These are phyloP conservation scores for Aphelenchoides besseyi DNA, from an alignment of 1,140 invertebrate species.

Conservation along the genomic window DNA sequence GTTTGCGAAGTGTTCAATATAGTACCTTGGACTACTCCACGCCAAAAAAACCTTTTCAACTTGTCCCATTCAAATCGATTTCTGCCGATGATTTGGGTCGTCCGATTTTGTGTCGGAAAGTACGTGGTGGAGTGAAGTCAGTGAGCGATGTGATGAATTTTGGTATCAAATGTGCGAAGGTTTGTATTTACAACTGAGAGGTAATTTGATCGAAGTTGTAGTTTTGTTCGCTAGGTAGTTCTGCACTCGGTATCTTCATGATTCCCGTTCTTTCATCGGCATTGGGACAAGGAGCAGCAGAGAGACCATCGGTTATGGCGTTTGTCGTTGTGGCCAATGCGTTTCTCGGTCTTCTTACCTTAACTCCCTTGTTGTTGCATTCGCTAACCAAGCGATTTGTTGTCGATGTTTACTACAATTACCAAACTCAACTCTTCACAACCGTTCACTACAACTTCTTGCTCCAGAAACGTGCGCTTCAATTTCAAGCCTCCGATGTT, in stretches of 20 bases:
- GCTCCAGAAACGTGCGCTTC: slow-evolving; percentile 48
- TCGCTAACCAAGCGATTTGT: slow-evolving; percentile 53
- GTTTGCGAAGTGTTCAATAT: too few species aligned
- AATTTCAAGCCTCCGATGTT: slow-evolving; percentile 44
- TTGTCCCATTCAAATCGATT: slow-evolving; percentile 46
- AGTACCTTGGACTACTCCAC: too few species aligned
- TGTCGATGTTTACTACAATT: slow-evolving; percentile 48
- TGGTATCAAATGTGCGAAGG: slow-evolving; percentile 46
- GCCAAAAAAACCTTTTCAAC: neutral
- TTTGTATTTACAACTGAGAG: slow-evolving; percentile 28
- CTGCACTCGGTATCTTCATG: slow-evolving; percentile 48
- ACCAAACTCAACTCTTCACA: slow-evolving; percentile 45
- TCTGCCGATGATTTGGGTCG: slow-evolving; percentile 39
- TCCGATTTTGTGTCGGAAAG: slow-evolving; percentile 46
- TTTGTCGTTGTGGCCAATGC: slow-evolving; percentile 44
- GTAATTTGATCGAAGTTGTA: slow-evolving; percentile 32
- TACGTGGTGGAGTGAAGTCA: slow-evolving; percentile 31
- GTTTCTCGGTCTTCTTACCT: slow-evolving; percentile 45
- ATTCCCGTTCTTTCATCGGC: slow-evolving; percentile 40
- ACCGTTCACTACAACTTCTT: slow-evolving; percentile 58
- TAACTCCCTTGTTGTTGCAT: slow-evolving; percentile 49
- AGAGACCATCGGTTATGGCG: slow-evolving; percentile 36
- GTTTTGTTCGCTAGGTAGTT: slow-evolving; percentile 46
- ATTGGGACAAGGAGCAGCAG: slow-evolving; percentile 32
- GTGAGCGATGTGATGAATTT: slow-evolving; percentile 36